Evolutionary conservation across 2,888 invertebrate species (phyloP), one percentile per base, ranked within the genome.

Genomic region (Tryphoninae sp.): DNA sequence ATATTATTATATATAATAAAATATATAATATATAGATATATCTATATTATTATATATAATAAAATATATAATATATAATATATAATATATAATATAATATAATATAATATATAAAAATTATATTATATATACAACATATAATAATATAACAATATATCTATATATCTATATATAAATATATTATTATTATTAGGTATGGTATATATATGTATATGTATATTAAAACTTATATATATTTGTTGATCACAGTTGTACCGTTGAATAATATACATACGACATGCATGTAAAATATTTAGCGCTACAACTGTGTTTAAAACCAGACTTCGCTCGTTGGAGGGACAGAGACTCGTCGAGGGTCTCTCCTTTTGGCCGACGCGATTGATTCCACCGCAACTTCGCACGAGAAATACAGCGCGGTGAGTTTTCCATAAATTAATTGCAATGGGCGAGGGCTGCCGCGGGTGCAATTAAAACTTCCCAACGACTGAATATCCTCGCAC

Each of bases 381-480:
- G 76, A 80, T 73, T 80, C 64, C 26, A 19, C 51, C 3, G 19
- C 61, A 77, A 42, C 40, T 68, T 58, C 33, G 45, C n/a, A 49
- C 19, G 49, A 58, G 49, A 58, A 19, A 49, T 61, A 51, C 59
- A 51, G 61, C 76, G 51, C 42, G 8, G 45, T 33, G 22, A 71
- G 51, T 23, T 74, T 71, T n/a, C 45, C 42, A 16, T 9, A 74
- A 81, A 78, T 81, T 78, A 78, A 81, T 81, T 81, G 78, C 58
- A 78, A 62, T 45, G n/a, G n/a, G 40, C 53, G 33, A 51, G 49
- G n/a, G 16, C 59, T 33, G 69, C 58, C n/a, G 49, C 13, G 81
- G 33, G 53, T 65, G 64, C 11, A 74, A 81, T 78, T 74, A 78
- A 81, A 81, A 78, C 62, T 81, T 78, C 74, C 33, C n/a, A 69